Evolutionary conservation across 2,113 vertebrate genomes (phyloP), one percentile per base, ranked within the genome.

Genomic region (Plecotus auritus): DNA sequence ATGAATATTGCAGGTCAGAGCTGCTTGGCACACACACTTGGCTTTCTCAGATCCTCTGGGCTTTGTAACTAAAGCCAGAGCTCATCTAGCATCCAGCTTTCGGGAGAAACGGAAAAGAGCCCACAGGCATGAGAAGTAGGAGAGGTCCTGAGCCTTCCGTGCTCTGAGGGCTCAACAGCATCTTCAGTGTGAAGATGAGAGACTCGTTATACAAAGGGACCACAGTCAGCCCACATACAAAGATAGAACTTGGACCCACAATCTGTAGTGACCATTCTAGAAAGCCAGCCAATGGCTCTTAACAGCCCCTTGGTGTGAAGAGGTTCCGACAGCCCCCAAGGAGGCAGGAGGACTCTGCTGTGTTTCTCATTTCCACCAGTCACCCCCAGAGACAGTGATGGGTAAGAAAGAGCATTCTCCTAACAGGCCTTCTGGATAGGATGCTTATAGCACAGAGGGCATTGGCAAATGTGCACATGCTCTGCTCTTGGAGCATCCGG

Each of bases 11-110:
- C 59, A 90, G 92, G 81, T 40, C 95, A 96, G 76, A 96, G 59
- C 6, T 45, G 5, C 59, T 73, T 67, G 40, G 73, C 88, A 42
- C 20, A 12, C 14, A 9, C 1, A 0, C 69, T 95, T 96, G 73
- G 76, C 76, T 92, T 84, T 87, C 76, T 56, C 66, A 16, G 67
- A 47, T 69, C 78, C 91, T 92, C 66, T 80, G 95, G 93, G 47
- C 26, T 94, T 97, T 94, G 61, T 73, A 69, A 7, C 11, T 2
- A 4, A 90, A 88, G 66, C 64, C 56, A 96, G 42, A 95, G 35
- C 61, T 97, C 76, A 81, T 94, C 77, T 72, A 91, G 23, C 20
- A 3, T 70, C 80, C 4, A 91, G 85, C 22, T 93, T 77, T 85
- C 61, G 49, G 70, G 20, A 47, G 20, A 70, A 73, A 84, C 37